Conservation (phyloP, 2,888 invertebrate species). For the Mystacides longicornis region DNA sequence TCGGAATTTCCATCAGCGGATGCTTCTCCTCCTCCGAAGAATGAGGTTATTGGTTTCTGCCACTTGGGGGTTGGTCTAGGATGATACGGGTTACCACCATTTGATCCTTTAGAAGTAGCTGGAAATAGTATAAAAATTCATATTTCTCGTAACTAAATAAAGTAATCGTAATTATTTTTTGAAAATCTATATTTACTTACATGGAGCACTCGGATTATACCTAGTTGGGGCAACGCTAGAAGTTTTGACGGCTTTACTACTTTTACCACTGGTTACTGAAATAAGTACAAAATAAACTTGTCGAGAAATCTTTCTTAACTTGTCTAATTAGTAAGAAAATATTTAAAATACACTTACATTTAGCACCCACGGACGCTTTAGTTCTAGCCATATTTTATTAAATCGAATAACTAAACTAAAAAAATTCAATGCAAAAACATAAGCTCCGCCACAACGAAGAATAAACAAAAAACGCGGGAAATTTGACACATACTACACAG, state of each 20-base stretch:
- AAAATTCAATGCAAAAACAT: too few relatives aligned
- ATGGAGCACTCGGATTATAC: not conserved
- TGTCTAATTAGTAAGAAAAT: too few relatives aligned
- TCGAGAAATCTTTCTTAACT: too few relatives aligned
- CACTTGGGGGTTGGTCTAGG: conserved; percentile 50
- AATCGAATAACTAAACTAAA: too few relatives aligned
- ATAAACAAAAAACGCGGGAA: too few relatives aligned
- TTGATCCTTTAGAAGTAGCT: conserved; percentile 4
- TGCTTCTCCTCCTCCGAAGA: conserved; percentile 32
- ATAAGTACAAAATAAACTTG: conserved; percentile 11
- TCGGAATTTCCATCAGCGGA: not conserved
- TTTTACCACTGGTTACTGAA: conserved; percentile 31
- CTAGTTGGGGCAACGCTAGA: not conserved
- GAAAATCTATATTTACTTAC: not conserved
- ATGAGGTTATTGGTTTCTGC: conserved; percentile 51
- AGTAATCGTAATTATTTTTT: not conserved
- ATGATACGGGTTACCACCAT: conserved; percentile 43
- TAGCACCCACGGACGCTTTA: too few relatives aligned
- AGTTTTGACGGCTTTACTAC: conserved; percentile 3
- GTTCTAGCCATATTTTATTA: too few relatives aligned
- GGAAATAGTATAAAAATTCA: not conserved
- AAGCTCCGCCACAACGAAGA: too few relatives aligned
- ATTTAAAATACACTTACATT: too few relatives aligned
- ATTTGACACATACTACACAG: too few relatives aligned
- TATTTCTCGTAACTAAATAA: not conserved